Evolutionary conservation across 2,888 invertebrate genomes (phyloP).

Genomic region (Ophonus ardosiacus): DNA sequence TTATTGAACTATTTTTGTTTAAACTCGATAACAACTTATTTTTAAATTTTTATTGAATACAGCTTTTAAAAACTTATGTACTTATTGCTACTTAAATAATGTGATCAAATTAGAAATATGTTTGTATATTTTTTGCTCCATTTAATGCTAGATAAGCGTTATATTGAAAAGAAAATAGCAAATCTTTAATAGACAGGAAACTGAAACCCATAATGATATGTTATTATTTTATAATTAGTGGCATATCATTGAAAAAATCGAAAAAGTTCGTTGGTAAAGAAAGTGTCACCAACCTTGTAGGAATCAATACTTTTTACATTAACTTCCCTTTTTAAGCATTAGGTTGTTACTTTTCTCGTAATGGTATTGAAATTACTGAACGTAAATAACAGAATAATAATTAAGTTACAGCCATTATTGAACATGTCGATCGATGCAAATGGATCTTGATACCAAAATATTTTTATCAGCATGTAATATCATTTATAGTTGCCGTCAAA

Average conservation of each 20-base stretch:
- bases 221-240: background rate
- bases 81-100: background rate
- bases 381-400: constrained; percentile 40
- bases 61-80: constrained; percentile 26
- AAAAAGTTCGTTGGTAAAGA: background rate
- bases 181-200: background rate
- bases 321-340: constrained; percentile 2
- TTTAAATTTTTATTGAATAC: constrained; percentile 23
- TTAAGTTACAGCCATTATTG: constrained; percentile 1
- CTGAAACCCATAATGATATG: background rate
- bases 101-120: constrained; percentile 11
- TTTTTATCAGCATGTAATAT: background rate
- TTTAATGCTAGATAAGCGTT: background rate
- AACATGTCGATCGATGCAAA: constrained; percentile 13
- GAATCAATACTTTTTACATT: constrained; percentile 43
- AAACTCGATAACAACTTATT: constrained; percentile 2
- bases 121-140: background rate
- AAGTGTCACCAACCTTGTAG: background rate
- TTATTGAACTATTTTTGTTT: constrained; percentile 21
- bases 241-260: background rate
- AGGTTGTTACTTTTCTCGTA: background rate
- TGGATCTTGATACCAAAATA: constrained; percentile 2
- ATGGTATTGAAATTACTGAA: constrained; percentile 16
- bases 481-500: too few species aligned
- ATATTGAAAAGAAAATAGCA: background rate